Conservation (phyloP, 2,888 invertebrate species). For the Polylopha cassiicola region DNA sequence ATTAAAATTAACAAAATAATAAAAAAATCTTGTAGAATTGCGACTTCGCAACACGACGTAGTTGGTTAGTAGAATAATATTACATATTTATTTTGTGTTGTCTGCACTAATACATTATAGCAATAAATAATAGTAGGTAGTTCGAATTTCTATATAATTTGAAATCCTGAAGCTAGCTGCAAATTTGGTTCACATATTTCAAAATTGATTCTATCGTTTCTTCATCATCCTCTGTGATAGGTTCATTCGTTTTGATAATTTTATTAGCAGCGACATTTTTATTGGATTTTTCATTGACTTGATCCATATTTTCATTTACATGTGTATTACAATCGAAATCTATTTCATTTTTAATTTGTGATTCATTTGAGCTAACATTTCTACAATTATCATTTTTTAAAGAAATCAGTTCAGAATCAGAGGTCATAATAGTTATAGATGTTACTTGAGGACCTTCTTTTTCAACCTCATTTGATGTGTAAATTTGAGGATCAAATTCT, state of each 20-base stretch:
- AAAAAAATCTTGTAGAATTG: no score
- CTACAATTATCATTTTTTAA: not conserved
- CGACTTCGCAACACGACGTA: no score
- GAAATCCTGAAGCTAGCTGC: no score
- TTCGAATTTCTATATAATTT: no score
- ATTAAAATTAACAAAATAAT: no score
- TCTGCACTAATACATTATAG: no score
- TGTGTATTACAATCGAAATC: not conserved
- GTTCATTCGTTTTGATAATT: not conserved
- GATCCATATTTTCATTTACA: not conserved
- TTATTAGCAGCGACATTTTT: not conserved
- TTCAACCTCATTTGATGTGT: not conserved
- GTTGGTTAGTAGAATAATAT: no score
- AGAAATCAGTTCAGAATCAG: conserved; percentile 5
- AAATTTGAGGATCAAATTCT: not conserved
- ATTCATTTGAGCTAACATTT: not conserved
- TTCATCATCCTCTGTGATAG: not conserved
- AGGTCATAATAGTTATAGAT: conserved; percentile 8
- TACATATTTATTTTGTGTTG: no score
- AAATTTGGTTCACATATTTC: conserved; percentile 4
- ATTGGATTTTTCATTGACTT: not conserved
- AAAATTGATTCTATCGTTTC: conserved; percentile 13
- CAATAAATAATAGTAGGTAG: no score
- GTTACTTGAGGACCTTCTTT: conserved; percentile 9
- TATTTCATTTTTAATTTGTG: conserved; percentile 8